Evolutionary conservation across 2,113 vertebrate species (phyloP).

Genomic region (Phyllopteryx taeniolatus): DNA sequence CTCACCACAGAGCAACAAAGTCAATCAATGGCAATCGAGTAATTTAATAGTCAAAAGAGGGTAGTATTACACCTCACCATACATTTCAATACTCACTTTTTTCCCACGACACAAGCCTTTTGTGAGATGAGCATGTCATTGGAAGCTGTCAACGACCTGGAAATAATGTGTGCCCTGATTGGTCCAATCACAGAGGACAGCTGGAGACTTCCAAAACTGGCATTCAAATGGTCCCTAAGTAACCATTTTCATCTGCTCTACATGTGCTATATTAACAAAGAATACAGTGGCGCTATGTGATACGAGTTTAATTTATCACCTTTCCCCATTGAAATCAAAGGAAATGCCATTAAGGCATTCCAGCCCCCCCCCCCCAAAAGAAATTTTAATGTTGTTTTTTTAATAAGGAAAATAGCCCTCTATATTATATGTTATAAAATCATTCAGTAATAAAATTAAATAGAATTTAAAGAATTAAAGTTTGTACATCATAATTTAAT

Average conservation of each 20-base stretch:
- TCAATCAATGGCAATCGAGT: slow-evolving; percentile 51
- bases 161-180: slow-evolving; percentile 13
- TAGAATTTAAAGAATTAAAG: too few relatives aligned
- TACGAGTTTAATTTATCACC: too few relatives aligned
- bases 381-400: too few relatives aligned
- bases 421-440: too few relatives aligned
- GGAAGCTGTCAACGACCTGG: slow-evolving; percentile 4
- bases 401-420: too few relatives aligned
- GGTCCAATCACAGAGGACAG: slow-evolving; percentile 1
- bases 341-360: too few relatives aligned
- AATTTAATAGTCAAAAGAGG: slow-evolving; percentile 45
- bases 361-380: too few relatives aligned
- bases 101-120: slow-evolving; percentile 29
- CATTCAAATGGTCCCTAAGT: background rate
- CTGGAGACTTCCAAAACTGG: background rate
- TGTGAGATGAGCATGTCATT: background rate
- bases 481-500: too few relatives aligned
- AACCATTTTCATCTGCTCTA: background rate
- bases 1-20: slow-evolving; percentile 46
- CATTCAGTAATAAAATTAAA: too few relatives aligned
- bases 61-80: slow-evolving; percentile 55
- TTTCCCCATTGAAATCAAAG: too few relatives aligned
- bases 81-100: slow-evolving; percentile 49
- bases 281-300: background rate
- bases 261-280: background rate